These are phyloP conservation scores for Orthosia incerta DNA, from an alignment of 2,888 invertebrate genomes.

Conservation along the genomic window DNA sequence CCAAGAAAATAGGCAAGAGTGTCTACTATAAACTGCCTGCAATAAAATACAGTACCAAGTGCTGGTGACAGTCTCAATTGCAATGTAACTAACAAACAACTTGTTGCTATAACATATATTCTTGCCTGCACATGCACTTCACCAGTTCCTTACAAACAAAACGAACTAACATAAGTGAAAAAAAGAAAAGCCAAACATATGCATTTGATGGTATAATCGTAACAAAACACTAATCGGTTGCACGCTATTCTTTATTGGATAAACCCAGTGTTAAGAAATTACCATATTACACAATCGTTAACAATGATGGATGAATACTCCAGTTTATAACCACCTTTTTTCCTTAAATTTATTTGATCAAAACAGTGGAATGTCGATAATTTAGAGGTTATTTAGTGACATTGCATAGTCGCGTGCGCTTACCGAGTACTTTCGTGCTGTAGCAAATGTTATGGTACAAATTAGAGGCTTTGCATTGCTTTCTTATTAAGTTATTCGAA, in stretches of 20 bases:
- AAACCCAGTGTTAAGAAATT: slow-evolving; percentile 37
- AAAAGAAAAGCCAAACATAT: slow-evolving; percentile 21
- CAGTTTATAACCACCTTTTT: slow-evolving; percentile 13
- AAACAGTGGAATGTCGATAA: slow-evolving; percentile 33
- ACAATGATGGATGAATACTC: slow-evolving; percentile 25
- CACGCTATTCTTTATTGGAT: slow-evolving; percentile 40
- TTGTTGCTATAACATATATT: neutral
- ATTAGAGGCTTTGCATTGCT: slow-evolving; percentile 34
- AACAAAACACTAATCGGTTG: neutral
- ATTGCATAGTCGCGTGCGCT: slow-evolving; percentile 41
- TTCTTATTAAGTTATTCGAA: slow-evolving; percentile 12
- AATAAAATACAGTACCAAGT: neutral
- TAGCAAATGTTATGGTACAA: slow-evolving; percentile 20
- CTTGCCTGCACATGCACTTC: neutral
- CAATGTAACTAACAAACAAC: neutral
- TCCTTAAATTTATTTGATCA: slow-evolving; percentile 21
- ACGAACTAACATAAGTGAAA: slow-evolving; percentile 3
- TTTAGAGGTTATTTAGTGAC: slow-evolving; percentile 35
- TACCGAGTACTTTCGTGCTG: slow-evolving; percentile 7
- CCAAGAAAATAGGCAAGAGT: neutral
- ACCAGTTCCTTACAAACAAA: neutral
- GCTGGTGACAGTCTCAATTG: neutral
- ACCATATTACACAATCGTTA: slow-evolving; percentile 31
- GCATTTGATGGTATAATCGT: neutral
- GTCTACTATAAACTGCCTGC: neutral